Percentiles rank a stretch among this genome's conserved stretches.
These are phyloP conservation scores for Bos indicus DNA, from an alignment of 2,113 vertebrate genomes.

Conservation along the genomic window DNA sequence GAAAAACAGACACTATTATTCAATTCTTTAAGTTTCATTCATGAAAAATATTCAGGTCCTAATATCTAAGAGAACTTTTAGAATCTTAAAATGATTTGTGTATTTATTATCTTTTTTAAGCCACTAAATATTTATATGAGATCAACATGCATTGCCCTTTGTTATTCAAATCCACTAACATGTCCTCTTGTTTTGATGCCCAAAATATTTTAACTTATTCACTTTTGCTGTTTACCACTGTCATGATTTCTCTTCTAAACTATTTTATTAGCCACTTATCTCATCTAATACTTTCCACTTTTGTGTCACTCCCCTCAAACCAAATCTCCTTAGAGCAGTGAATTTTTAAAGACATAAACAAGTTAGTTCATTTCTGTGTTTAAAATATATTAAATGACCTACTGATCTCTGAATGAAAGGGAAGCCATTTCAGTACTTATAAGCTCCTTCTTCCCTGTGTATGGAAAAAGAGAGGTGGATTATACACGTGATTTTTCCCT, in stretches of 20 bases:
- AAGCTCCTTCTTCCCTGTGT: neutral
- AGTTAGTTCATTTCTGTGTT: neutral
- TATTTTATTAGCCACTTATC: neutral
- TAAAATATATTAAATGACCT: neutral
- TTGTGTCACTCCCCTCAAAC: neutral
- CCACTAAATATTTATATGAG: neutral
- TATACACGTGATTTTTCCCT: neutral
- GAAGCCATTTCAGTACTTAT: neutral
- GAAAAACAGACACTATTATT: neutral
- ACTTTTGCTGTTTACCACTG: neutral
- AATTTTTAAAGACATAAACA: neutral
- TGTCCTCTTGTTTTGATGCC: neutral
- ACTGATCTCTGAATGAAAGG: neutral
- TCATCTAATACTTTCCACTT: neutral
- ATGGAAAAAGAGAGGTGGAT: neutral
- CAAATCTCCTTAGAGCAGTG: neutral
- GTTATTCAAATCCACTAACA: neutral
- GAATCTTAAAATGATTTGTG: neutral
- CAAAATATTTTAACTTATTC: neutral
- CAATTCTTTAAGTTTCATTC: neutral
- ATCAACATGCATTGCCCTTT: neutral
- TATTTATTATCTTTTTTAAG: neutral
- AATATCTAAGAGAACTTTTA: neutral
- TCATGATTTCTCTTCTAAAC: neutral
- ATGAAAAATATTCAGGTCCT: neutral